Conservation (phyloP, 2,113 vertebrate species). For the Murina feae region DNA sequence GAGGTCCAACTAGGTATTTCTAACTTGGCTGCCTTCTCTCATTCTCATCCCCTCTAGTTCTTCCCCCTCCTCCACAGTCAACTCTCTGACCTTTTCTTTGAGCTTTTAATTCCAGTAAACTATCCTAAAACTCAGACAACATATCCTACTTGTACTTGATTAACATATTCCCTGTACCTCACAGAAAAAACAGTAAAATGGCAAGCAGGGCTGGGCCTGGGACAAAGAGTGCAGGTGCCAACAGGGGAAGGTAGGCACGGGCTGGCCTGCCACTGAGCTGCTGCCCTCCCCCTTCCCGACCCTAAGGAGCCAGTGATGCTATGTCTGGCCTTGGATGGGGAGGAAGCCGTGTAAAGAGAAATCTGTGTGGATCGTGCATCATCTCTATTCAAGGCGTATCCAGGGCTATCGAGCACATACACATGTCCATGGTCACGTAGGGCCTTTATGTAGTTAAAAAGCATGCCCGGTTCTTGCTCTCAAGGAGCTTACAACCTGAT, state of each 20-base stretch:
- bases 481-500: not conserved
- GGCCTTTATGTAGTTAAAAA: not conserved
- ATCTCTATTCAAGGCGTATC: not conserved
- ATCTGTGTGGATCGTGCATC: rapidly evolving
- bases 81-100: not conserved
- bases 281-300: not conserved
- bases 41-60: not conserved
- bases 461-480: not conserved
- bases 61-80: not conserved
- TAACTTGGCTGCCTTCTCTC: not conserved
- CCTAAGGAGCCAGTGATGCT: not conserved
- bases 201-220: not conserved
- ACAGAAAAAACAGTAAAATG: not conserved
- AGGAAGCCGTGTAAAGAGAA: not conserved
- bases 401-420: not conserved
- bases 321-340: not conserved
- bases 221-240: not conserved
- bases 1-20: not conserved
- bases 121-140: not conserved
- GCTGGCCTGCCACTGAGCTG: not conserved
- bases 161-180: not conserved
- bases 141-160: not conserved
- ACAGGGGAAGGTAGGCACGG: not conserved
- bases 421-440: rapidly evolving
- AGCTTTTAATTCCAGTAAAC: not conserved